phyloP scores from a whole-genome alignment of 2,888 invertebrate species.

The Xylocampa areola region DNA sequence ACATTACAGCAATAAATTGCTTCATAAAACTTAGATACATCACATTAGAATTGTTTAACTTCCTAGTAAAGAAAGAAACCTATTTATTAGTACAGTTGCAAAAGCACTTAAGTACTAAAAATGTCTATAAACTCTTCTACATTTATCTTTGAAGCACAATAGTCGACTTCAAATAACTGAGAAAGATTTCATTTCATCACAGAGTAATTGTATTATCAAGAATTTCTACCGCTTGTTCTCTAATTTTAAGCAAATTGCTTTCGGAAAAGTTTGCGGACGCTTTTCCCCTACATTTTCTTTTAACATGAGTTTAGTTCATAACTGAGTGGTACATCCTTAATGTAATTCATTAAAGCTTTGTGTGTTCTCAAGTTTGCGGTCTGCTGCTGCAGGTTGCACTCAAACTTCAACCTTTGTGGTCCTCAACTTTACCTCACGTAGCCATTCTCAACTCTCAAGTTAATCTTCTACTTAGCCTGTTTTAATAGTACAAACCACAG shows the following conservation, averaged over 20 bases:
- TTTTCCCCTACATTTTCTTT: slow-evolving; percentile 42
- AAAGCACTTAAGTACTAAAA: slow-evolving; percentile 16
- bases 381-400: slow-evolving; percentile 69
- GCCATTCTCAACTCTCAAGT: slow-evolving; percentile 68
- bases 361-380: slow-evolving; percentile 69
- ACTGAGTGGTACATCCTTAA: slow-evolving; percentile 54
- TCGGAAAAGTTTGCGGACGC: slow-evolving; percentile 38
- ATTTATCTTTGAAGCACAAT: slow-evolving; percentile 14
- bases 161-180: slow-evolving; percentile 32
- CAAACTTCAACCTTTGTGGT: slow-evolving; percentile 76
- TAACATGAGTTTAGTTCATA: slow-evolving; percentile 45
- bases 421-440: slow-evolving; percentile 71
- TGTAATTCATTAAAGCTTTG: slow-evolving; percentile 72
- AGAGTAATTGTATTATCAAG: slow-evolving; percentile 30
- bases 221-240: slow-evolving; percentile 38
- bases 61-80: slow-evolving; percentile 12
- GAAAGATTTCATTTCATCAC: slow-evolving; percentile 36
- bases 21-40: no score
- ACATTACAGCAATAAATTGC: no score
- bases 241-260: slow-evolving; percentile 49
- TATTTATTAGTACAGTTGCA: neutral
- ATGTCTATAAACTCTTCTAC: slow-evolving; percentile 22
- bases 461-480: slow-evolving; percentile 71
- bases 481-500: slow-evolving; percentile 65
- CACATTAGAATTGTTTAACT: no score